Evolutionary conservation across 1,140 invertebrate species (phyloP), one percentile per base, ranked within the genome.

Genomic region (Colletes latitarsis): DNA sequence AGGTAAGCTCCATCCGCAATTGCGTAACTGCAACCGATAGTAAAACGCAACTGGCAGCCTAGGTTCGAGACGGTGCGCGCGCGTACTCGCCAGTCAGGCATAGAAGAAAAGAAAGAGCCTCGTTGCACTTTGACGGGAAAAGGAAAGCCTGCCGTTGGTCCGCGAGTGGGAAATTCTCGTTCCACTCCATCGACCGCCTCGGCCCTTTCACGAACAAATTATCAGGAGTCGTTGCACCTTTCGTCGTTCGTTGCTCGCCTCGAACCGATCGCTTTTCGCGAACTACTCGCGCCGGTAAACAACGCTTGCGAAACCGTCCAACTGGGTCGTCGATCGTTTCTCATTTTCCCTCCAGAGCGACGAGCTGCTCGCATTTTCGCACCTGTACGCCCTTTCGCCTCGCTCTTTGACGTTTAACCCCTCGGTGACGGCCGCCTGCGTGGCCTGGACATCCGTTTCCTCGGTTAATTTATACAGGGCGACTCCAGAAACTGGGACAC

Each of bases 1-100:
- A 82, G 72, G 85, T 82, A 78, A 83, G 81, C 82, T 89, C 82
- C 86, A 89, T 89, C 88, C 87, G 85, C 82, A 64, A 87, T 90
- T 89, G 86, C 88, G 88, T 88, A 89, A 90, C 80, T 46, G 71
- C 73, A 68, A 69, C 80, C 76, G 83, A 89, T 89, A 87, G 82
- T 81, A 80, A 78, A 88, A 88, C 82, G 74, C 81, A 78, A 84
- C 63, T 69, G 70, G 73, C 74, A 60, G 49, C 82, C 30, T 57
- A 57, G 39, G 19, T n/a, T 63, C 58, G 68, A 57, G 53, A 21
- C 39, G 21, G 19, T 19, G 57, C 43, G 46, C 52, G 63, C 43
- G 17, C 17, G 21, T 6, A 57, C 55, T 41, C 49, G 3, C 49
- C 8, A 9, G 49, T 10, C 9, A 10, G 49, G 49, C 9, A 12